These are phyloP conservation scores for Lagopus muta DNA, from an alignment of 2,113 vertebrate species.

Conservation along the genomic window DNA sequence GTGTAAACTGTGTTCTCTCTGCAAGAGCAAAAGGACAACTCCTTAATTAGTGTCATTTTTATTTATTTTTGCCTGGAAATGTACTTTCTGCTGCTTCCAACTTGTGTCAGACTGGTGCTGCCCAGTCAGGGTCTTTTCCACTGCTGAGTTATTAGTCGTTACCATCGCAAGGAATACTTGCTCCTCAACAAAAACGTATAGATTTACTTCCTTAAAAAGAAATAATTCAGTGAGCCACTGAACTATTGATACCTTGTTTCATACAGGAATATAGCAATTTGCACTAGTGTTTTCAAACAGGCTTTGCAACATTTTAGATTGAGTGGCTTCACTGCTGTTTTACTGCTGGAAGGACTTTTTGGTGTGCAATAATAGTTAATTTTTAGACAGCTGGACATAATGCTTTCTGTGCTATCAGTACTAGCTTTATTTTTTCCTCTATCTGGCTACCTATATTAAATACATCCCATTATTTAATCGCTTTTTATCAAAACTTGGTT, in stretches of 20 bases:
- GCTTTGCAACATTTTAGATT: not conserved
- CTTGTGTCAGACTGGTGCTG: not conserved
- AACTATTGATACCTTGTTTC: not conserved
- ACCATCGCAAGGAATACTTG: not conserved
- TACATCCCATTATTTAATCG: not conserved
- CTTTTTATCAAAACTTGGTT: not conserved
- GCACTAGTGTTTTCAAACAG: not conserved
- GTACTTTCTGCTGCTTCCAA: not conserved
- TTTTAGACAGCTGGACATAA: not conserved
- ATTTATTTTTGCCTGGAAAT: not conserved
- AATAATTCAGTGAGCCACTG: not conserved
- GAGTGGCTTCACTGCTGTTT: not conserved
- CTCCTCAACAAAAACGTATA: not conserved
- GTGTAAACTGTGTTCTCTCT: rapidly evolving
- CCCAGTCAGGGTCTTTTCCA: not conserved
- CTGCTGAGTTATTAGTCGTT: not conserved
- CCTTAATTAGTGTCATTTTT: not conserved
- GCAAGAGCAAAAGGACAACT: not conserved
- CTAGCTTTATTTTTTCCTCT: not conserved
- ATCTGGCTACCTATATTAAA: not conserved
- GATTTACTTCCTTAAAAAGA: not conserved
- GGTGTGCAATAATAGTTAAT: not conserved
- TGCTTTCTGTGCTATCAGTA: not conserved
- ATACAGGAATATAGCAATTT: not conserved
- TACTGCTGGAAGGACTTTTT: not conserved